Evolutionary conservation across 2,113 vertebrate genomes (phyloP).

Genomic region (Pristiophorus japonicus): DNA sequence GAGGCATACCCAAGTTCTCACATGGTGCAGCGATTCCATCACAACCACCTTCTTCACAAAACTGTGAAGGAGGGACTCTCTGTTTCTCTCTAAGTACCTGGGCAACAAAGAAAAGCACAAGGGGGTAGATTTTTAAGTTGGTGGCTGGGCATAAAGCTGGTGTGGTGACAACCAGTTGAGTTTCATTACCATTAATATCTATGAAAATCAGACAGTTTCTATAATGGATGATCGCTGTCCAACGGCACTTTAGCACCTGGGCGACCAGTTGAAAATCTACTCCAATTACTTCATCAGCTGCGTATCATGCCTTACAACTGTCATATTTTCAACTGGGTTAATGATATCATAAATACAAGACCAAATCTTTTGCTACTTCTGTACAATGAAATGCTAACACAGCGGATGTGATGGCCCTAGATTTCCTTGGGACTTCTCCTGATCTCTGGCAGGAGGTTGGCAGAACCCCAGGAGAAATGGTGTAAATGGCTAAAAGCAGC

Average conservation of each 20-base stretch:
- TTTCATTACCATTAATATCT: no score
- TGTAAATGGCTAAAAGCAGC: no score
- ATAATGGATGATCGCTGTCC: no score
- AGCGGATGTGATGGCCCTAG: no score
- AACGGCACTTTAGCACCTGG: not conserved
- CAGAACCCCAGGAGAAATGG: no score
- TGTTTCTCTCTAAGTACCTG: not conserved
- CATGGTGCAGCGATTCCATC: not conserved
- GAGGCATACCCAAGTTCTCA: not conserved
- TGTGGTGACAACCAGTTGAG: no score
- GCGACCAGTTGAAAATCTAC: not conserved
- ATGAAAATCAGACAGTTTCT: no score
- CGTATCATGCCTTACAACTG: not conserved
- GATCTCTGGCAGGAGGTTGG: no score
- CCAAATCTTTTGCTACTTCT: not conserved
- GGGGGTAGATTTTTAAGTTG: no score
- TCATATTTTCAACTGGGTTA: not conserved
- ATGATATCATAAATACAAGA: not conserved
- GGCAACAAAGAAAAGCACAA: not conserved
- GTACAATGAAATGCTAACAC: not conserved
- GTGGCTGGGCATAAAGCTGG: no score
- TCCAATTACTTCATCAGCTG: not conserved
- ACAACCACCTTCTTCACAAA: not conserved
- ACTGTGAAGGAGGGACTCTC: not conserved
- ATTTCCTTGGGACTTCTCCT: no score